Evolutionary conservation across 2,113 vertebrate genomes (phyloP).

Genomic region (Brachyhypopomus occidentalis): DNA sequence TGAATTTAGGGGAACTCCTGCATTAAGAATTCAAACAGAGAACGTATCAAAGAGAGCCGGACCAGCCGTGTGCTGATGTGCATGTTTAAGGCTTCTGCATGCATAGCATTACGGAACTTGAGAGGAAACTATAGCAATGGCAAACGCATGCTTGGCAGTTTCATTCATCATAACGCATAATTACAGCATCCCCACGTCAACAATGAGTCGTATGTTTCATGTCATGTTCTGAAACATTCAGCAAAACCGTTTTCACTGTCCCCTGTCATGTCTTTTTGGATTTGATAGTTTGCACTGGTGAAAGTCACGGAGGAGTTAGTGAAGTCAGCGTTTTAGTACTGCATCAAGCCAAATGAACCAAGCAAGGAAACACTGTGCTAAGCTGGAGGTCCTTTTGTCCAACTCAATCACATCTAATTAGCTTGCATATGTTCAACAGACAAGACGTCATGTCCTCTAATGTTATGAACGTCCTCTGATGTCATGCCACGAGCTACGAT

Average conservation of each 20-base stretch:
- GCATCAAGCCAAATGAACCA: conserved; percentile 22
- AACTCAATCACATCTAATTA: neutral
- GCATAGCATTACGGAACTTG: conserved; percentile 24
- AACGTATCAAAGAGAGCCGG: conserved; percentile 64
- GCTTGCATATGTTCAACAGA: neutral
- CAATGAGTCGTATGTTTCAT: conserved; percentile 12
- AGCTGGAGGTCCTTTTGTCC: neutral
- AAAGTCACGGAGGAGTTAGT: conserved; percentile 62
- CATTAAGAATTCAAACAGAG: conserved; percentile 67
- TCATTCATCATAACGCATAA: neutral
- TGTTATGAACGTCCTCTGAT: neutral
- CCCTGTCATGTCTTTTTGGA: conserved; percentile 26
- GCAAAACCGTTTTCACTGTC: conserved; percentile 13
- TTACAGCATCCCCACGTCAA: conserved; percentile 52
- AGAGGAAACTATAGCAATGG: conserved; percentile 35
- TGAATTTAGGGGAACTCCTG: conserved; percentile 75
- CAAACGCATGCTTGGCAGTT: conserved; percentile 64
- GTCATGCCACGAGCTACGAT: conserved; percentile 26
- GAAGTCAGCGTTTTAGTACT: neutral
- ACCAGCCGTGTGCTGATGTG: conserved; percentile 40
- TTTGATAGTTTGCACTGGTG: conserved; percentile 71
- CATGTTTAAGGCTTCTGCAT: conserved; percentile 40
- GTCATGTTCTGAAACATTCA: neutral
- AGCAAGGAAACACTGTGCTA: neutral
- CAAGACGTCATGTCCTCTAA: neutral